Percentiles rank a stretch among this genome's conserved stretches.
Evolutionary conservation across 2,888 invertebrate genomes (phyloP).

Genomic region (Andrena chrysosceles): DNA sequence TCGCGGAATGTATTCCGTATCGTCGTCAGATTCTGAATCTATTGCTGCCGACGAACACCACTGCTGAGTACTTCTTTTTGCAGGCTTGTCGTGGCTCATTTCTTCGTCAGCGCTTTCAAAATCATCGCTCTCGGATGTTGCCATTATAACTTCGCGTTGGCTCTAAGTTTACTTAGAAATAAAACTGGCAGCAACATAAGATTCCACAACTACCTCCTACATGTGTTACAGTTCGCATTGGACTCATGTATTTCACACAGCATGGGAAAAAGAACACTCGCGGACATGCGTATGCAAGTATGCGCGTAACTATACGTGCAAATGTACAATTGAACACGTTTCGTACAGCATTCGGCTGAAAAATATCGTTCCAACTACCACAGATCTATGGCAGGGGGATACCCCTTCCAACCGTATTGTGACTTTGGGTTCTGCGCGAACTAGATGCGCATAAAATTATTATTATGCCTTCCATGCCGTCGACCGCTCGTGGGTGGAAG

Average conservation of each 20-base stretch:
- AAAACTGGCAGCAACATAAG: not conserved
- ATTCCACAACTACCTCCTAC: not conserved
- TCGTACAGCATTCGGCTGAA: slow-evolving; percentile 36
- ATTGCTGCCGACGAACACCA: slow-evolving; percentile 70
- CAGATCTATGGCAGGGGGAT: not conserved
- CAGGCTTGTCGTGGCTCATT: slow-evolving; percentile 77
- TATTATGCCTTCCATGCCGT: not conserved
- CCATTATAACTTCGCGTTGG: slow-evolving; percentile 85
- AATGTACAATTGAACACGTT: slow-evolving; percentile 16
- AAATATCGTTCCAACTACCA: not conserved
- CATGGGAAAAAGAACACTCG: slow-evolving; percentile 12
- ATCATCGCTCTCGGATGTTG: slow-evolving; percentile 91
- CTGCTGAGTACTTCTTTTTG: slow-evolving; percentile 43
- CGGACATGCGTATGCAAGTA: slow-evolving; percentile 24
- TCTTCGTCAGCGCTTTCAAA: slow-evolving; percentile 93
- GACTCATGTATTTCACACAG: not conserved
- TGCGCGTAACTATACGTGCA: not conserved
- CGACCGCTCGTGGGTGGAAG: too few species aligned
- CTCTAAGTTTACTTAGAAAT: slow-evolving; percentile 8
- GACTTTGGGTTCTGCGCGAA: too few species aligned
- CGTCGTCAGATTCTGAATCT: slow-evolving; percentile 82
- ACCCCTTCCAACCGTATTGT: too few species aligned
- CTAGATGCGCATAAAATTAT: not conserved
- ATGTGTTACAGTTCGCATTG: not conserved
- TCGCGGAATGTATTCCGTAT: slow-evolving; percentile 76